Conservation (phyloP, 2,797 vertebrate genomes). For the Oreortyx pictus region DNA sequence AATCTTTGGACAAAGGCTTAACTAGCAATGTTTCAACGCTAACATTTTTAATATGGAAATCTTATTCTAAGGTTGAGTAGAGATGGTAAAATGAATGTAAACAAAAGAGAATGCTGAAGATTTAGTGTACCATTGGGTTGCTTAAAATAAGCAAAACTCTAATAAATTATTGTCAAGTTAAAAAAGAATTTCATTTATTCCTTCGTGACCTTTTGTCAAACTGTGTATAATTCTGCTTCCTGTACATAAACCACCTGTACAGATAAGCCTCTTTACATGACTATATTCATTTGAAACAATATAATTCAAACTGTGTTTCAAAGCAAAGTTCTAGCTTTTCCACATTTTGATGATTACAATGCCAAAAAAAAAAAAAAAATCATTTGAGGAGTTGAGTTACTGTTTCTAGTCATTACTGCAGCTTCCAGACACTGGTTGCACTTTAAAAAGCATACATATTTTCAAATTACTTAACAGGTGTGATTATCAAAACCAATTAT, state of each 20-base stretch:
- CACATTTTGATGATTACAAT: neutral
- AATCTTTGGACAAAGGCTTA: conserved; percentile 13
- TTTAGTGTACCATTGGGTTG: conserved; percentile 59
- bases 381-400: neutral
- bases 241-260: conserved; percentile 62
- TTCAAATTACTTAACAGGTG: neutral
- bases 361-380: neutral
- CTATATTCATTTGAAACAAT: conserved; percentile 49
- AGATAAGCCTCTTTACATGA: conserved; percentile 62
- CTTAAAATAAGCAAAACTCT: conserved; percentile 66
- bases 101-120: conserved; percentile 66
- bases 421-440: neutral
- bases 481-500: neutral
- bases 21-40: conserved; percentile 25
- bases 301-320: conserved; percentile 33
- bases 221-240: conserved; percentile 72
- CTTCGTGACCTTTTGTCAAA: conserved; percentile 63
- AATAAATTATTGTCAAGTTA: conserved; percentile 75
- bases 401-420: neutral
- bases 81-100: conserved; percentile 62
- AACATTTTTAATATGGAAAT: conserved; percentile 12
- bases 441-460: neutral
- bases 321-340: conserved; percentile 11
- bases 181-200: conserved; percentile 73
- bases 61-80: conserved; percentile 32